A percentile compares a stretch with the other conserved stretches of the same genome.
Evolutionary conservation across 2,888 invertebrate species (phyloP).

Genomic region (Euphydryas editha): DNA sequence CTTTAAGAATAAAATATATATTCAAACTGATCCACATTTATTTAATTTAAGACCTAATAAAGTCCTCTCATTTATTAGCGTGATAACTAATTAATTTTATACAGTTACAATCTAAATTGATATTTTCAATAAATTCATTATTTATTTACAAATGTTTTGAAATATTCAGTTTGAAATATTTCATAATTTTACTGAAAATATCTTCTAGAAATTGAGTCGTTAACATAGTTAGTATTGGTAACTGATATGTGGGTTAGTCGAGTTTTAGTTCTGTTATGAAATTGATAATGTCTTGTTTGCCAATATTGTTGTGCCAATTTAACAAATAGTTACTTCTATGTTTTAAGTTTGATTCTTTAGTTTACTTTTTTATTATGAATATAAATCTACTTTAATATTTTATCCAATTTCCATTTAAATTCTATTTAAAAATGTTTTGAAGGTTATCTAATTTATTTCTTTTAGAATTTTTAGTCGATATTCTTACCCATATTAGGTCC

Average conservation of each 20-base stretch:
- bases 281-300: conserved; percentile 30
- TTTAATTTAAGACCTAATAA: conserved; percentile 22
- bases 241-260: conserved; percentile 30
- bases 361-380: background rate
- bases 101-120: conserved; percentile 22
- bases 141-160: background rate
- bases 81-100: conserved; percentile 32
- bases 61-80: conserved; percentile 31
- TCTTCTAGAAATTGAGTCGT: conserved; percentile 1
- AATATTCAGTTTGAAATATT: background rate
- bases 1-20: background rate
- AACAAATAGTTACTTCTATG: conserved; percentile 18
- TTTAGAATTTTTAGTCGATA: conserved; percentile 22
- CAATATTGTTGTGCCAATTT: conserved; percentile 40
- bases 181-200: conserved; percentile 34
- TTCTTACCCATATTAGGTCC: conserved; percentile 91
- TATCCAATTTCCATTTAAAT: background rate
- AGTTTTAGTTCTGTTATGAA: conserved; percentile 31
- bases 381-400: background rate
- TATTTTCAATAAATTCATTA: conserved; percentile 26
- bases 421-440: background rate
- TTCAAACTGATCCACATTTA: background rate
- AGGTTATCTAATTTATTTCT: background rate
- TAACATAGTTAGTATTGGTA: conserved; percentile 29
- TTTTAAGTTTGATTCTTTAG: conserved; percentile 2